Evolutionary conservation across 2,888 invertebrate species (phyloP).

Genomic region (Thecocarcelia acutangulata): DNA sequence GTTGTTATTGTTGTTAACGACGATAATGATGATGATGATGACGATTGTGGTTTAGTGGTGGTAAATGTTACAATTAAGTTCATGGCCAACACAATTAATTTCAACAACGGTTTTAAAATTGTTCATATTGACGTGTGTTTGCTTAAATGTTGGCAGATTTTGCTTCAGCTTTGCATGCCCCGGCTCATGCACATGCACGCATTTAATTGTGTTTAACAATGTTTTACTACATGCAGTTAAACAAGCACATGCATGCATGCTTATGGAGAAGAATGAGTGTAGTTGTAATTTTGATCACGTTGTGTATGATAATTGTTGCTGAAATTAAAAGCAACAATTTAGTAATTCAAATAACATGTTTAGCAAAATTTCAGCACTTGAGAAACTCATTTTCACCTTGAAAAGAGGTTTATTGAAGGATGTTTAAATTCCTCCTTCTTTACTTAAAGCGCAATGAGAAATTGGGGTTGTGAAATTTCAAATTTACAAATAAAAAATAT

Average conservation of each 20-base stretch:
- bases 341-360: slow-evolving; percentile 13
- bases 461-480: too few species aligned
- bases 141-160: background rate
- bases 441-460: too few species aligned
- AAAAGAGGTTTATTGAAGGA: too few species aligned
- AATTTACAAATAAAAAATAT: too few species aligned
- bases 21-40: slow-evolving; percentile 30
- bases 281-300: slow-evolving; percentile 29
- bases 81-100: slow-evolving; percentile 66
- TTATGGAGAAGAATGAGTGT: background rate
- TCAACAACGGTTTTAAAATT: slow-evolving; percentile 40
- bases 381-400: too few species aligned
- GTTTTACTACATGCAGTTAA: too few species aligned
- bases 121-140: slow-evolving; percentile 15
- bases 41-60: slow-evolving; percentile 50
- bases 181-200: background rate
- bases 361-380: background rate
- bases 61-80: slow-evolving; percentile 66
- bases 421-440: too few species aligned
- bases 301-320: slow-evolving; percentile 34
- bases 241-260: slow-evolving; percentile 7
- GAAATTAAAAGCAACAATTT: slow-evolving; percentile 20
- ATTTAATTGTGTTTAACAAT: background rate
- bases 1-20: slow-evolving; percentile 1
- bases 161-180: background rate